phyloP scores from a whole-genome alignment of 2,888 invertebrate genomes.

The Ariolimax columbianus region DNA sequence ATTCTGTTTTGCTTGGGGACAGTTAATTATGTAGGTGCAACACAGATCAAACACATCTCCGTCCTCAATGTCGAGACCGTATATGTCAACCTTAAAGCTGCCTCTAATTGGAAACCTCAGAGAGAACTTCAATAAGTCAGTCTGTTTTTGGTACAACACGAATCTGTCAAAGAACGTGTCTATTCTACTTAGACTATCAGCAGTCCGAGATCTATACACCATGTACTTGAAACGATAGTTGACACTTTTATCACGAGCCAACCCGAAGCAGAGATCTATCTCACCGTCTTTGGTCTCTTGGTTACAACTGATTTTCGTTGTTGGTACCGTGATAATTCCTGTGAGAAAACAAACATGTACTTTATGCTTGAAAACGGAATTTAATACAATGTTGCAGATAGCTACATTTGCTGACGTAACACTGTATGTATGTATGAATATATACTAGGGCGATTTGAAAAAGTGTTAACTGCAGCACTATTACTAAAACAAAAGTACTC shows the following conservation, averaged over 20 bases:
- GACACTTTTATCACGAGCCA: constrained; percentile 64
- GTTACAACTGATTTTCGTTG: constrained; percentile 65
- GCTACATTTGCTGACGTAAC: too few relatives aligned
- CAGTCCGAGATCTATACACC: constrained; percentile 65
- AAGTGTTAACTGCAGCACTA: too few relatives aligned
- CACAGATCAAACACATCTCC: constrained; percentile 73
- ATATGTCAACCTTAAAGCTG: constrained; percentile 75
- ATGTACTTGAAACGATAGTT: constrained; percentile 73
- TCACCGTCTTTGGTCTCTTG: constrained; percentile 69
- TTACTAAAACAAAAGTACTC: too few relatives aligned
- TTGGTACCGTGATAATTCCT: constrained; percentile 17
- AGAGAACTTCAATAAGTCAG: constrained; percentile 65
- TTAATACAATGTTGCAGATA: too few relatives aligned
- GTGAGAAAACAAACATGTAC: background rate
- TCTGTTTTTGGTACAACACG: constrained; percentile 72
- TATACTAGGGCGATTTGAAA: too few relatives aligned
- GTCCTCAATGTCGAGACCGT: constrained; percentile 68
- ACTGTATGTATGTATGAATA: too few relatives aligned
- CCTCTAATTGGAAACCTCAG: constrained; percentile 71
- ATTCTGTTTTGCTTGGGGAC: constrained; percentile 66
- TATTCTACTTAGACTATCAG: constrained; percentile 54
- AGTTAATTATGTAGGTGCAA: constrained; percentile 75
- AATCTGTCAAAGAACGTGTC: constrained; percentile 71
- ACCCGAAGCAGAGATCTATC: constrained; percentile 67
- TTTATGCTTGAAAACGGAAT: too few relatives aligned